Evolutionary conservation across 2,888 invertebrate species (phyloP).

Genomic region (Chamaedrilus cognettii): DNA sequence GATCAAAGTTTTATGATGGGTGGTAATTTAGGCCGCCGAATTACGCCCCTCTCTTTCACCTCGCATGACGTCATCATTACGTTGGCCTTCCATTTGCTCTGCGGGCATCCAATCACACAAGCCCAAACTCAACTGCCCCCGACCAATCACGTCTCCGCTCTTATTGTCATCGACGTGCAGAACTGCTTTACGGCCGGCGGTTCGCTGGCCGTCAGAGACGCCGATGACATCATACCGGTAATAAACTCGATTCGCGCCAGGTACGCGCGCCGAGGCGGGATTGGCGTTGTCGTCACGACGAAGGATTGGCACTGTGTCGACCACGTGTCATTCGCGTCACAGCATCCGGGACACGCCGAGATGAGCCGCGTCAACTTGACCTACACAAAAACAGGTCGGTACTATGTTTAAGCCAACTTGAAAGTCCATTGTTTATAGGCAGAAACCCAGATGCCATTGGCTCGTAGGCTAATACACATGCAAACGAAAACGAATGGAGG

Average conservation of each 20-base stretch:
- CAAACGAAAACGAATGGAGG: too few relatives aligned
- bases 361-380: conserved; percentile 33
- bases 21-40: too few relatives aligned
- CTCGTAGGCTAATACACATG: too few relatives aligned
- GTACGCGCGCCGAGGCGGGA: conserved; percentile 34
- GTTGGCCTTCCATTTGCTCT: too few relatives aligned
- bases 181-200: conserved; percentile 49
- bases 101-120: too few relatives aligned
- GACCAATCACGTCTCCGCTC: conserved; percentile 35
- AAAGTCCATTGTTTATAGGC: too few relatives aligned
- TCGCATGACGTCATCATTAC: not conserved
- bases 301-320: conserved; percentile 51
- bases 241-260: conserved; percentile 44
- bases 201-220: conserved; percentile 43
- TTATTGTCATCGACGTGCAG: conserved; percentile 50
- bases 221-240: conserved; percentile 43
- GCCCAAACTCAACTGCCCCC: too few relatives aligned
- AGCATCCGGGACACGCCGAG: conserved; percentile 34
- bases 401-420: too few relatives aligned
- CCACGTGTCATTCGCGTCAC: conserved; percentile 52
- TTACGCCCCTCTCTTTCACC: too few relatives aligned
- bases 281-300: conserved; percentile 46
- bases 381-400: conserved; percentile 42
- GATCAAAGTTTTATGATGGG: too few relatives aligned
- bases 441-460: too few relatives aligned